Conservation (phyloP, 2,113 vertebrate genomes). For the Butorides virescens region DNA sequence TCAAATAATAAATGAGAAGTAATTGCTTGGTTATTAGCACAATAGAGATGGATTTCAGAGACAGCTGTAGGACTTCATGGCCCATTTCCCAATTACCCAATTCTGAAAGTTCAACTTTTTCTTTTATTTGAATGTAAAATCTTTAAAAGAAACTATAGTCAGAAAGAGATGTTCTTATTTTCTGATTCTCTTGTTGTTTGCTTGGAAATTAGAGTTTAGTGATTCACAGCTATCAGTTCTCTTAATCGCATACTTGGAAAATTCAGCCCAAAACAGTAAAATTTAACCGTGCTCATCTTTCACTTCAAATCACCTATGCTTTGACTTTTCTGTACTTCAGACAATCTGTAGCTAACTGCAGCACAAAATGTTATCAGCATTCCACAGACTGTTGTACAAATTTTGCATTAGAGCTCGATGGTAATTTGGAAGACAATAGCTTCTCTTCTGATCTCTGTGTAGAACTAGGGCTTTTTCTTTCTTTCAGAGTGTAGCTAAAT, state of each 20-base stretch:
- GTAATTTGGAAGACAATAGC: conserved; percentile 61
- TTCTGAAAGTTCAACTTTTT: not conserved
- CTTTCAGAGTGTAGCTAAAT: conserved; percentile 9
- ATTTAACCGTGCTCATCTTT: not conserved
- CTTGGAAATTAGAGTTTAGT: not conserved
- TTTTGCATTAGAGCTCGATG: conserved; percentile 27
- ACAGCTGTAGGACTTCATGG: not conserved
- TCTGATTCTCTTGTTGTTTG: not conserved
- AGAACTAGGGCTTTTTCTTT: conserved; percentile 46
- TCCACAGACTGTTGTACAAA: conserved; percentile 52
- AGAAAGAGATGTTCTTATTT: not conserved
- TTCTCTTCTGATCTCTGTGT: conserved; percentile 46
- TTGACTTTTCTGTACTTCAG: not conserved
- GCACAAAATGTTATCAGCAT: conserved; percentile 58
- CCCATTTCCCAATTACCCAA: not conserved
- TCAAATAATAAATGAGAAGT: not conserved
- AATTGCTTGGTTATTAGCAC: not conserved
- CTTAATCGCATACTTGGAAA: not conserved
- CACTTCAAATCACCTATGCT: not conserved
- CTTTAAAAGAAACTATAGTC: not conserved
- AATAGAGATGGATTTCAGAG: not conserved
- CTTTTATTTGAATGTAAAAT: not conserved
- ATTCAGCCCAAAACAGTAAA: not conserved
- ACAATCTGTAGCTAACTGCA: conserved; percentile 19
- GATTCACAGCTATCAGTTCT: not conserved